A percentile compares a stretch with the other conserved stretches of the same genome.
Conservation (phyloP, 23 tunicate species). For the Pegea sp. region DNA sequence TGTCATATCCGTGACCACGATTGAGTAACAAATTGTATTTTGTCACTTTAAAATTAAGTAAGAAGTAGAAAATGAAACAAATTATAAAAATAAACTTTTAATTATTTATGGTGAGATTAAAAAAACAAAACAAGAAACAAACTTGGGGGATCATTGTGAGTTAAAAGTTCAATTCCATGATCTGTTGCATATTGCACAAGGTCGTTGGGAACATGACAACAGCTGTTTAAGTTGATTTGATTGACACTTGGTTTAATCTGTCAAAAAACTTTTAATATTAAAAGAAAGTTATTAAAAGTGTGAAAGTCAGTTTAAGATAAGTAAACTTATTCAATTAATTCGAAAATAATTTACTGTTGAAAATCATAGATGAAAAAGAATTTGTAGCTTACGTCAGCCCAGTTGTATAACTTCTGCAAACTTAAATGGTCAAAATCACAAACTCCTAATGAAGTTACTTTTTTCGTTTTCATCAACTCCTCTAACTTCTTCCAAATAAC, state of each 20-base stretch:
- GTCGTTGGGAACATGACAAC: conserved; percentile 62
- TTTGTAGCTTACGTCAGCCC: conserved; percentile 71
- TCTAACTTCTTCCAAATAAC: conserved; percentile 62
- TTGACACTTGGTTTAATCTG: conserved; percentile 66
- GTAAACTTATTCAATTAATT: background rate
- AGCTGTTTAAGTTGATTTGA: conserved; percentile 55
- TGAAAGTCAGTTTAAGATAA: too few species aligned
- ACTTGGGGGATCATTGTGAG: conserved; percentile 87
- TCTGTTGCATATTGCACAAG: conserved; percentile 54
- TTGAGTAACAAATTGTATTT: background rate
- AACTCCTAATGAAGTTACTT: conserved; percentile 43
- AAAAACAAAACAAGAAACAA: background rate
- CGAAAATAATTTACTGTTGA: background rate
- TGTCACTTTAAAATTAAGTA: background rate
- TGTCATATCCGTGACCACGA: background rate
- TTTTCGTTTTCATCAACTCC: conserved; percentile 27
- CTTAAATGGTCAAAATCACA: conserved; percentile 58
- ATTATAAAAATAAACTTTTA: too few species aligned
- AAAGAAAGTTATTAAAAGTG: background rate
- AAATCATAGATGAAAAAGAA: too few species aligned
- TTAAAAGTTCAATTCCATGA: conserved; percentile 39
- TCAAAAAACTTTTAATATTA: background rate
- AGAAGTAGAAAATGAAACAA: too few species aligned
- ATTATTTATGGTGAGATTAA: too few species aligned
- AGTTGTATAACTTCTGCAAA: conserved; percentile 24